phyloP scores from a whole-genome alignment of 2,113 vertebrate species.

The Emydocephalus ijimae region DNA sequence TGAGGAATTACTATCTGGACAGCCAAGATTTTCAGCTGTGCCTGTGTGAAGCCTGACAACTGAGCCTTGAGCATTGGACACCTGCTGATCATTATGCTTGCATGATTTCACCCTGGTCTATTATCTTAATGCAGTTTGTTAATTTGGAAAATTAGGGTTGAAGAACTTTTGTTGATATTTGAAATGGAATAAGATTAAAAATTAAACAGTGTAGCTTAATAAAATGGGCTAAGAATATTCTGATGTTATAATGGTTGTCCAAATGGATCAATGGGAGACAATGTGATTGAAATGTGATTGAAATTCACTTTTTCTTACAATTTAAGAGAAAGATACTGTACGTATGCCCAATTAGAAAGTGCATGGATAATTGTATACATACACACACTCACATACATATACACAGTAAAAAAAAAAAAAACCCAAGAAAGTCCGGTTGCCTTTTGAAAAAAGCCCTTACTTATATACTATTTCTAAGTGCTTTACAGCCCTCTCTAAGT shows the following conservation, averaged over 20 bases:
- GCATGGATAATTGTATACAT: background rate
- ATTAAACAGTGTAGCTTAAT: background rate
- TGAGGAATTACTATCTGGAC: background rate
- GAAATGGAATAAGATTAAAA: background rate
- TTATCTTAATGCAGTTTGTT: background rate
- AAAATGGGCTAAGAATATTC: background rate
- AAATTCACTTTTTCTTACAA: background rate
- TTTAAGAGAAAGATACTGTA: background rate
- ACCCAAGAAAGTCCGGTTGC: background rate
- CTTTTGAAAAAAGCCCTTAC: background rate
- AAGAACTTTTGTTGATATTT: background rate
- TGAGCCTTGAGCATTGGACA: background rate
- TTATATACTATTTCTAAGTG: no score
- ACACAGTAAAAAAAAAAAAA: background rate
- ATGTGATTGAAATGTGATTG: background rate
- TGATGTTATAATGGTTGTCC: background rate
- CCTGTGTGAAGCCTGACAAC: background rate
- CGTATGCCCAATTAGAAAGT: background rate
- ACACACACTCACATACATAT: background rate
- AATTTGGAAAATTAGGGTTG: background rate
- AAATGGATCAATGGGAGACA: background rate
- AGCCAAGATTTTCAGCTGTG: background rate
- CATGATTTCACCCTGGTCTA: background rate
- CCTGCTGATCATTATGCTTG: background rate
- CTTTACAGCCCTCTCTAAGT: no score